These are phyloP conservation scores for Eublepharis macularius DNA, from an alignment of 2,113 vertebrate genomes.

Conservation along the genomic window DNA sequence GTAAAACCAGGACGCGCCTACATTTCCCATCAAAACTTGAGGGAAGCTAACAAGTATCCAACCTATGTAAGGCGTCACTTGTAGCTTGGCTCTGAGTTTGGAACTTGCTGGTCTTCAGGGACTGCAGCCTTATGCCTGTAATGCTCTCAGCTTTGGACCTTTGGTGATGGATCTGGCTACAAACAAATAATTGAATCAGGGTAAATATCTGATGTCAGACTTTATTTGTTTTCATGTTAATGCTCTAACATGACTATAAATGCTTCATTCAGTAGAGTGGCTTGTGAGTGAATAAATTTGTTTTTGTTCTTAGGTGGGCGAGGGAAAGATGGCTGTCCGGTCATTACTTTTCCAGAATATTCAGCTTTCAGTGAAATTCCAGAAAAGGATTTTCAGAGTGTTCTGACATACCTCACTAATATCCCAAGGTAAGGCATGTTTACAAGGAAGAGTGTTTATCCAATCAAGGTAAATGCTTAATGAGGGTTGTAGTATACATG, in stretches of 20 bases:
- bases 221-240: neutral
- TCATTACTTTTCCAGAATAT: constrained; percentile 97
- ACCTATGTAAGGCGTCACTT: too few species aligned
- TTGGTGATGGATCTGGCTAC: neutral
- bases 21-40: too few species aligned
- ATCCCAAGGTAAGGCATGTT: constrained; percentile 84
- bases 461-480: neutral
- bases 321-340: constrained; percentile 90
- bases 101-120: too few species aligned
- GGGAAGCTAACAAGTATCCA: too few species aligned
- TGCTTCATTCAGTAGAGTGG: neutral
- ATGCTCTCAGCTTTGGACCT: neutral
- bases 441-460: neutral
- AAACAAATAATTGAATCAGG: neutral
- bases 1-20: too few species aligned
- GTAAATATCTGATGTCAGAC: neutral
- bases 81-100: too few species aligned
- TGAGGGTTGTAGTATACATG: rapidly evolving
- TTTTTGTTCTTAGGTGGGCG: constrained; percentile 82
- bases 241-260: neutral
- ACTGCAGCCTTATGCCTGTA: neutral
- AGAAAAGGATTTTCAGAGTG: constrained; percentile 92
- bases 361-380: constrained; percentile 91
- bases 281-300: neutral
- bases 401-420: constrained; percentile 94